Evolutionary conservation across 2,113 vertebrate species (phyloP).

Genomic region (Calidris pugnax): DNA sequence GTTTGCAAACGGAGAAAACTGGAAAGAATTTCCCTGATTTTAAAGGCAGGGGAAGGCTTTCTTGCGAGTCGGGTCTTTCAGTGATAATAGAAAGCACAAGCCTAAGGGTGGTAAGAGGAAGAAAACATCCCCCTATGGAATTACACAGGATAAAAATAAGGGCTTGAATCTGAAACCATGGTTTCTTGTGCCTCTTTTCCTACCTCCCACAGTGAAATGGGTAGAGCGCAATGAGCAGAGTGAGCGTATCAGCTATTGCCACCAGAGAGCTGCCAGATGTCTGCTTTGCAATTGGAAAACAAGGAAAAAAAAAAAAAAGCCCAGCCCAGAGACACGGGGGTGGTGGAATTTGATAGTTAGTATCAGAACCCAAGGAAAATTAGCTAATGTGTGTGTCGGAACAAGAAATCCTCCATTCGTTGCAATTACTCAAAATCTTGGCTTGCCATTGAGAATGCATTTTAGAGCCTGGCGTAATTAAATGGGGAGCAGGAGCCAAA

Average conservation of each 20-base stretch:
- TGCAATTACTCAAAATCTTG: conserved; percentile 63
- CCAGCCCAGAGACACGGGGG: neutral
- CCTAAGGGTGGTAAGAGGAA: neutral
- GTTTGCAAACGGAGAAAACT: neutral
- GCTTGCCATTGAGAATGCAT: neutral
- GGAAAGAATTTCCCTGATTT: neutral
- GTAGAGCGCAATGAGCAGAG: neutral
- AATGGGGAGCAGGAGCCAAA: conserved; percentile 15
- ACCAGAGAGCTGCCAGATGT: conserved; percentile 58
- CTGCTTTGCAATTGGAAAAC: conserved; percentile 29
- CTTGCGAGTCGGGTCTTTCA: neutral
- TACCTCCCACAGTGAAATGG: conserved; percentile 43
- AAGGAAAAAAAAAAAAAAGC: neutral
- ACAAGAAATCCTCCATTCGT: conserved; percentile 45
- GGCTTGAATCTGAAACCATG: neutral
- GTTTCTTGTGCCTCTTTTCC: neutral
- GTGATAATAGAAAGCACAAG: neutral
- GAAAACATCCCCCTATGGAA: neutral
- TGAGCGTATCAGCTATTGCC: conserved; percentile 8
- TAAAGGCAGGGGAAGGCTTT: neutral
- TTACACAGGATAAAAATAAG: neutral
- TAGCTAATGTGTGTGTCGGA: conserved; percentile 40
- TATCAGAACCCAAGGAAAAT: conserved; percentile 56
- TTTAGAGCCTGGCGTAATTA: conserved; percentile 32
- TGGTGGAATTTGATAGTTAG: conserved; percentile 51